A percentile compares a stretch with the other conserved stretches of the same genome.
Evolutionary conservation across 2,888 invertebrate genomes (phyloP).

Genomic region (Pomacea canaliculata): DNA sequence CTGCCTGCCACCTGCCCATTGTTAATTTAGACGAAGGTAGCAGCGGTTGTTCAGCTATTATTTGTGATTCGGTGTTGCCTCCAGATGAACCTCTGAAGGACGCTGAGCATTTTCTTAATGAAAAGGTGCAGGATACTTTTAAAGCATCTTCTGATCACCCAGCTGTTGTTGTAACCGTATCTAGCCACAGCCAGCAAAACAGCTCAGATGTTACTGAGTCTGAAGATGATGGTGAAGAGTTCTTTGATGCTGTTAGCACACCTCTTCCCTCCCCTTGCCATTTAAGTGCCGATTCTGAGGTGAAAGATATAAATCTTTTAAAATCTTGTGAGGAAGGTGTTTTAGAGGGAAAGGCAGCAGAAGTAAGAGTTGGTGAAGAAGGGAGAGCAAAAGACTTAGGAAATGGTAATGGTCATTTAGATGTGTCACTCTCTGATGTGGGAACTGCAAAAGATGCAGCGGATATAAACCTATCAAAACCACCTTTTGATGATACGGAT

Average conservation of each 20-base stretch:
- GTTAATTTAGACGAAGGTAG: too few relatives aligned
- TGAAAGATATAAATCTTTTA: neutral
- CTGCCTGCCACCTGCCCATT: too few relatives aligned
- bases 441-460: too few relatives aligned
- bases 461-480: too few relatives aligned
- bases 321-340: neutral
- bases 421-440: too few relatives aligned
- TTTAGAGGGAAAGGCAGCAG: neutral
- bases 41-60: too few relatives aligned
- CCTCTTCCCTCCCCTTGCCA: conserved; percentile 13
- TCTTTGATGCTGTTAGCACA: conserved; percentile 25
- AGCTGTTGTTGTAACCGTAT: conserved; percentile 12
- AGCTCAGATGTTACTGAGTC: conserved; percentile 13
- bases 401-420: too few relatives aligned
- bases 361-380: neutral
- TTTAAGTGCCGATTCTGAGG: neutral
- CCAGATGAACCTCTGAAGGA: too few relatives aligned
- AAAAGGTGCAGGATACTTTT: neutral
- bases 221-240: conserved; percentile 14
- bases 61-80: too few relatives aligned
- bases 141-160: neutral
- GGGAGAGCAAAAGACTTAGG: neutral
- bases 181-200: conserved; percentile 24
- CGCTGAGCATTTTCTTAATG: too few relatives aligned
- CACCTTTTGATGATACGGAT: too few relatives aligned